Base-by-base conservation (phyloP, 2,888 invertebrate genomes). In the Dryobotodes eremita region DNA sequence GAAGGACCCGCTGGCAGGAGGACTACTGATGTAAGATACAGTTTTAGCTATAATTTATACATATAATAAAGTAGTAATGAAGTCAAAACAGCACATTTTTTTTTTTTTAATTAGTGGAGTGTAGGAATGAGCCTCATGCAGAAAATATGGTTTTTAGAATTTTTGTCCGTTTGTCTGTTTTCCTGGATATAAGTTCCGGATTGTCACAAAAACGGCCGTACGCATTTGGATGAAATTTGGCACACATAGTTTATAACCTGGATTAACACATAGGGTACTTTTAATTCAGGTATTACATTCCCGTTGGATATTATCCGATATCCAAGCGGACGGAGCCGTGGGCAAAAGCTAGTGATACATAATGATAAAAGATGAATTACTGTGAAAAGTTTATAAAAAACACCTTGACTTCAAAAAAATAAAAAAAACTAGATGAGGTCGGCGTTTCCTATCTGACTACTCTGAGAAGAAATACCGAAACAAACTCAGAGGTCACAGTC, bases 21-120 rank as follows among this genome's bases (percentile, higher is more conserved):
- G 71, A 82, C 86, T 7, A 76, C 92, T 23, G 88, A 90, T 86
- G 95, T 94, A 89, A 82, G 80, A 82, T 26, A 26, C 13, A 42
- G 6, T 57, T 15, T 36, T 31, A 69, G 23, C 48, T 46, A 10
- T 46, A 46, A 46, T 42, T 7, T 42, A 42, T 42, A 42, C 42
- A 4, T 42, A 42, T 42, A 42, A 7, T 42, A 42, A 59, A 26
- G 7, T 31, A 26, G 7, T 17, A 8, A 17, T 17, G 8, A 61
- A 61, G 1, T 8, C 17, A 26, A 61, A 20, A 61, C 17, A 7
- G 59, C 15, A 26, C 55, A 26, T 59, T n/a, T n/a, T n/a, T n/a
- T n/a, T n/a, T n/a, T n/a, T n/a, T n/a, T n/a, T n/a, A n/a, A n/a
- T n/a, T n/a, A n/a, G 7, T 26, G 59, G 2, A 26, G 7, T 6